Evolutionary conservation across 2,888 invertebrate genomes (phyloP).

Genomic region (Capitulum mitella): DNA sequence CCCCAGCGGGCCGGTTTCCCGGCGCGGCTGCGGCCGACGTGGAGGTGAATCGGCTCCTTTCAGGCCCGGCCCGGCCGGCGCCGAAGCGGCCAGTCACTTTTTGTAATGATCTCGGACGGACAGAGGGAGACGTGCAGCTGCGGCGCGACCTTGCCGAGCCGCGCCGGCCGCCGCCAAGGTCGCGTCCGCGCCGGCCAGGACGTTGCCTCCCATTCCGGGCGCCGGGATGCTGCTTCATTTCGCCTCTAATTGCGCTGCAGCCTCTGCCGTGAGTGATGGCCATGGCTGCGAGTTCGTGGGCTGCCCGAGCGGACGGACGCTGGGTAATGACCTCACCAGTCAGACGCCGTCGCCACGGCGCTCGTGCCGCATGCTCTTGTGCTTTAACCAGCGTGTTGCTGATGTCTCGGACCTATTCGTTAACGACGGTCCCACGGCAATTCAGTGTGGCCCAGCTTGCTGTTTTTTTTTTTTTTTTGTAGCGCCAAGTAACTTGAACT

Average conservation of each 20-base stretch:
- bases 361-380: too few species aligned
- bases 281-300: neutral
- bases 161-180: neutral
- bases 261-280: neutral
- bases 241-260: slow-evolving; percentile 6
- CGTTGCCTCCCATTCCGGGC: neutral
- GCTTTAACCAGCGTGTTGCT: too few species aligned
- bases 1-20: neutral
- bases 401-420: too few species aligned
- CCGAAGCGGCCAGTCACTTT: neutral
- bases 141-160: neutral
- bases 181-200: neutral
- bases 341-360: too few species aligned
- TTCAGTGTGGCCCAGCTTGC: too few species aligned
- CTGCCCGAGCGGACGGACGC: too few species aligned
- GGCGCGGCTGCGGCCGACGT: neutral
- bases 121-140: neutral
- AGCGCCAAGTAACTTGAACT: too few species aligned
- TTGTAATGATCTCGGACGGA: neutral
- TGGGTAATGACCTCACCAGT: too few species aligned
- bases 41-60: neutral
- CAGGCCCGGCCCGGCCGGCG: neutral
- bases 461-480: too few species aligned
- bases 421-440: too few species aligned
- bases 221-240: neutral